Conservation (phyloP, 64 coral and sea anemone genomes). For the Catalaphyllia jardinei region DNA sequence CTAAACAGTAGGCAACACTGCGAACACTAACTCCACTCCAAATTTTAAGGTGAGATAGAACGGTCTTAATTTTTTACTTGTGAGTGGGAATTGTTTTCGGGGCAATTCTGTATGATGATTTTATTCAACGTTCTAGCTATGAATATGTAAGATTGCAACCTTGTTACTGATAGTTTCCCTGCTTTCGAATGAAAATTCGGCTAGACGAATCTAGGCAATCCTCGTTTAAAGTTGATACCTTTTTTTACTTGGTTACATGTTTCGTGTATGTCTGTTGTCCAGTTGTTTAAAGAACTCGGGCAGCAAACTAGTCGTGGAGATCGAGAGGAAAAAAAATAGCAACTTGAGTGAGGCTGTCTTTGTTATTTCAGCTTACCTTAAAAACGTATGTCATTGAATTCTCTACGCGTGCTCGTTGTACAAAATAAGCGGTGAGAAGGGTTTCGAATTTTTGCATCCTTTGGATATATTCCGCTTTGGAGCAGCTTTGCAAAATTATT, state of each 20-base stretch:
- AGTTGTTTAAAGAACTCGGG: not conserved
- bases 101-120: not conserved
- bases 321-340: not conserved
- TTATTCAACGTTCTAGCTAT: not conserved
- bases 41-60: constrained; percentile 17
- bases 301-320: constrained; percentile 12
- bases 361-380: constrained; percentile 1
- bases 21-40: not conserved
- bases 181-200: not conserved
- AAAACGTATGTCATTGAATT: not conserved
- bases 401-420: not conserved
- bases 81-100: not conserved
- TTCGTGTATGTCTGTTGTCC: not conserved
- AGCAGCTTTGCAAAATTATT: constrained; percentile 19
- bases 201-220: not conserved
- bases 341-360: not conserved
- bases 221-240: not conserved
- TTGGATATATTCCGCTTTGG: not conserved
- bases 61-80: constrained; percentile 1
- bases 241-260: not conserved
- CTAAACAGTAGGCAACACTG: not conserved
- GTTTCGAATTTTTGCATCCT: not conserved
- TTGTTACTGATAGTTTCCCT: constrained; percentile 5
- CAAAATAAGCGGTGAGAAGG: not conserved
- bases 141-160: not conserved